These are phyloP conservation scores for Drosophila fuyamai DNA, from an alignment of 1,140 invertebrate species.

Conservation along the genomic window DNA sequence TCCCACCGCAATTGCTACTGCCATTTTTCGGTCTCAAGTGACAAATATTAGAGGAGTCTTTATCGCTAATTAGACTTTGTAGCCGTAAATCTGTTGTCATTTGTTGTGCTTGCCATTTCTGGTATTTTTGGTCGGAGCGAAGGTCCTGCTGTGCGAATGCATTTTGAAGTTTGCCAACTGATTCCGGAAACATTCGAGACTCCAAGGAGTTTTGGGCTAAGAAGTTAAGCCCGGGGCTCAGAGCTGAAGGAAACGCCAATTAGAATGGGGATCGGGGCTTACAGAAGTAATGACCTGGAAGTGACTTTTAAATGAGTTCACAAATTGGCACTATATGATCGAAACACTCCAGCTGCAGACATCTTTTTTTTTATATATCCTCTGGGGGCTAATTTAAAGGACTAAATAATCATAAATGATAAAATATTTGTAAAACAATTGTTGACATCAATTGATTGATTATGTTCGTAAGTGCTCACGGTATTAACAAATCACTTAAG, in stretches of 20 bases:
- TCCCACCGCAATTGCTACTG: slow-evolving; percentile 38
- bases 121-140: not conserved
- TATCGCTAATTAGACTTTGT: slow-evolving; percentile 82
- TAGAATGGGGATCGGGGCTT: slow-evolving; percentile 11
- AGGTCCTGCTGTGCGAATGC: slow-evolving; percentile 59
- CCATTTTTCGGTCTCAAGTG: slow-evolving; percentile 79
- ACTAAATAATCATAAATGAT: not conserved
- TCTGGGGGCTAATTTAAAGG: not conserved
- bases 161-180: slow-evolving; percentile 74
- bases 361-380: not conserved
- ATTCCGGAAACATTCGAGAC: slow-evolving; percentile 72
- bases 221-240: slow-evolving; percentile 24
- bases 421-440: not conserved
- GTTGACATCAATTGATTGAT: not conserved
- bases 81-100: slow-evolving; percentile 82
- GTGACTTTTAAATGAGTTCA: slow-evolving; percentile 33
- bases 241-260: not conserved
- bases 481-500: too few relatives aligned
- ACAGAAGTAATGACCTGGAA: slow-evolving; percentile 24
- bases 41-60: slow-evolving; percentile 83
- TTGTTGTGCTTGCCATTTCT: slow-evolving; percentile 48
- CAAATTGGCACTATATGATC: slow-evolving; percentile 22
- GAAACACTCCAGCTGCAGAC: not conserved
- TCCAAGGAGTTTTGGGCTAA: slow-evolving; percentile 54
- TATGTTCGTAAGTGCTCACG: too few relatives aligned